These are phyloP conservation scores for Anagrus nilaparvatae DNA, from an alignment of 1,140 invertebrate genomes.

Conservation along the genomic window DNA sequence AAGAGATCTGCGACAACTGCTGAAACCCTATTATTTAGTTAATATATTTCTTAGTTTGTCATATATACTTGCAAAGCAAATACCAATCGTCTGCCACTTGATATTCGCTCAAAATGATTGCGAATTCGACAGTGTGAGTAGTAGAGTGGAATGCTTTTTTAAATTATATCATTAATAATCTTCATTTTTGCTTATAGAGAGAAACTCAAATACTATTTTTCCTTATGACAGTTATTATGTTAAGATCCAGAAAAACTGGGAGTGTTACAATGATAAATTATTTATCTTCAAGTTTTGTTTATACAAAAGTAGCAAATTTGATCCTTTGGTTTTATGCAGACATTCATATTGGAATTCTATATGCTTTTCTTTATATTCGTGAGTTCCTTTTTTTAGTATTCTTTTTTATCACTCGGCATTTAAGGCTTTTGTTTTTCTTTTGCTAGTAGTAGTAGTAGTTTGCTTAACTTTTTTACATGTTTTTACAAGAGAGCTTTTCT, in stretches of 20 bases:
- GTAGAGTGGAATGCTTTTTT: conserved; percentile 5
- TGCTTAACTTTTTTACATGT: too few relatives aligned
- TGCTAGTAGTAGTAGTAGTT: too few relatives aligned
- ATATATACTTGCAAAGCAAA: conserved; percentile 66
- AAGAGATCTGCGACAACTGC: conserved; percentile 57
- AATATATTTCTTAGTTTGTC: conserved; percentile 79
- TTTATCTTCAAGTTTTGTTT: conserved; percentile 83
- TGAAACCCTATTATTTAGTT: conserved; percentile 79
- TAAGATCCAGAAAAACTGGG: conserved; percentile 83
- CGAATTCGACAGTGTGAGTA: conserved; percentile 66
- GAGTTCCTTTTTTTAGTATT: too few relatives aligned
- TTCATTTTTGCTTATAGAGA: conserved; percentile 46
- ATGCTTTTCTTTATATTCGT: conserved; percentile 66
- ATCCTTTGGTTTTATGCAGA: conserved; percentile 90
- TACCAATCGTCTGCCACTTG: conserved; percentile 57
- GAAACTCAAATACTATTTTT: conserved; percentile 96
- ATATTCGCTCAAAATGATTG: conserved; percentile 62
- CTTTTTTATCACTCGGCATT: too few relatives aligned
- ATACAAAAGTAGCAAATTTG: conserved; percentile 85
- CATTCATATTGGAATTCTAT: conserved; percentile 75
- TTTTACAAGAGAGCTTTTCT: too few relatives aligned
- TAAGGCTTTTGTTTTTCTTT: too few relatives aligned
- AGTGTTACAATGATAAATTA: conserved; percentile 84
- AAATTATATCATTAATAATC: conserved; percentile 12
- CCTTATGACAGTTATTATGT: conserved; percentile 83